Conservation (phyloP, 2,797 vertebrate species). For the Channa striata region DNA sequence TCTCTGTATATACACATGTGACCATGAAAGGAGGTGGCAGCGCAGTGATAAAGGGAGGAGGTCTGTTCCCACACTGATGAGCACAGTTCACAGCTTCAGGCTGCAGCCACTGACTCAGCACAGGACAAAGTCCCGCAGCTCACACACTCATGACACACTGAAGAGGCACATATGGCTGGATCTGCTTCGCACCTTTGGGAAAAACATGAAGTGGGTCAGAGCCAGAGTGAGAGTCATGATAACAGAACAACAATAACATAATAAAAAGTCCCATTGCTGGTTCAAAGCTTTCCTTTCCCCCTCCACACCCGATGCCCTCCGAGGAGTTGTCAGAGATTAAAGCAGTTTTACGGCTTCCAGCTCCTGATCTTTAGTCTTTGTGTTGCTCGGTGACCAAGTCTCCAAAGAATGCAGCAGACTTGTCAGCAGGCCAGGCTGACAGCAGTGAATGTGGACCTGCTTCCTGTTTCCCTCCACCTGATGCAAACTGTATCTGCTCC, state of each 20-base stretch:
- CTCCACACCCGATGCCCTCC: background rate
- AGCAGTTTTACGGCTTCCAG: constrained; percentile 21
- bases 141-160: background rate
- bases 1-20: background rate
- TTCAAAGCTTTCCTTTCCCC: background rate
- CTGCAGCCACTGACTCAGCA: constrained; percentile 13
- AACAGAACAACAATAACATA: background rate
- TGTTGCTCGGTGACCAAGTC: constrained; percentile 32
- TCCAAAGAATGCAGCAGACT: constrained; percentile 19
- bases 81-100: background rate
- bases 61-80: constrained; percentile 19
- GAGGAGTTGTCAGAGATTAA: background rate
- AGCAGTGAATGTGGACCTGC: background rate
- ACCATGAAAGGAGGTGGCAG: constrained; percentile 47
- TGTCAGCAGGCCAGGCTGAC: background rate
- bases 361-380: constrained; percentile 9
- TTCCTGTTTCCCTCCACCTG: background rate
- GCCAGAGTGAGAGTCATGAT: background rate
- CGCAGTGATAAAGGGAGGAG: constrained; percentile 13
- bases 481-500: background rate
- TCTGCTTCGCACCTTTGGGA: no score
- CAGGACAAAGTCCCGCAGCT: background rate
- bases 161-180: background rate
- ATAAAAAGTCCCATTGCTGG: background rate
- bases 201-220: background rate